Evolutionary conservation across 2,113 vertebrate genomes (phyloP), one percentile per base, ranked within the genome.

Genomic region (Bothrops jararaca): DNA sequence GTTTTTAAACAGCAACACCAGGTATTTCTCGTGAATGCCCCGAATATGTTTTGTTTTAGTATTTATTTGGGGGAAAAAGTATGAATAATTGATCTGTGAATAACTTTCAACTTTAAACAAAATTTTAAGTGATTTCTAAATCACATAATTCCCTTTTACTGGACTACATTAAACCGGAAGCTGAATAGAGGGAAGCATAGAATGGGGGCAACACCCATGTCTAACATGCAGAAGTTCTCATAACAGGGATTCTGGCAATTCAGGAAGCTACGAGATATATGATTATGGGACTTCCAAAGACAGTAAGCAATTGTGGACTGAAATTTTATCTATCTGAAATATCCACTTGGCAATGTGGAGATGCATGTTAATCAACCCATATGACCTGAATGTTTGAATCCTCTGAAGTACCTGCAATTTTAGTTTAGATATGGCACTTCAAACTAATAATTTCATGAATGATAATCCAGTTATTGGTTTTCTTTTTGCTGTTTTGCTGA

Each of bases 1-100:
- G 97, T 98, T 96, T 98, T 98, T 93, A 98, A 98, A 93, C 98
- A 98, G 92, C 98, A 98, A 95, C 98, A 98, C 92, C 98, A 99
- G 98, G 99, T 99, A 95, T 97, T 98, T 95, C 93, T 93, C 54
- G 54, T 24, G 88, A 91, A 20, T 1, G 2, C 53, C 89, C 8
- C 4, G 29, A 74, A 57, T 53, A 52, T 74, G 24, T 13, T 34
- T 74, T 57, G 13, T 57, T 89, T 42, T 20, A 57, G 23, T 23
- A 22, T 34, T 88, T 56, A 88, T 54, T 89, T 24, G 18, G 29
- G 29, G 2, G 0, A 80, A 80, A 80, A 39, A 39, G 6, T 57
- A 60, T 48, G 22, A 29, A 60, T 45, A 7, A 60, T 89, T 69
- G 42, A 58, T 58, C n/a, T 23, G 4, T 34, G 7, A 58, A 58